Evolutionary conservation across 1,140 invertebrate genomes (phyloP), one percentile per base, ranked within the genome.

Genomic region (Bombus difficillimus): DNA sequence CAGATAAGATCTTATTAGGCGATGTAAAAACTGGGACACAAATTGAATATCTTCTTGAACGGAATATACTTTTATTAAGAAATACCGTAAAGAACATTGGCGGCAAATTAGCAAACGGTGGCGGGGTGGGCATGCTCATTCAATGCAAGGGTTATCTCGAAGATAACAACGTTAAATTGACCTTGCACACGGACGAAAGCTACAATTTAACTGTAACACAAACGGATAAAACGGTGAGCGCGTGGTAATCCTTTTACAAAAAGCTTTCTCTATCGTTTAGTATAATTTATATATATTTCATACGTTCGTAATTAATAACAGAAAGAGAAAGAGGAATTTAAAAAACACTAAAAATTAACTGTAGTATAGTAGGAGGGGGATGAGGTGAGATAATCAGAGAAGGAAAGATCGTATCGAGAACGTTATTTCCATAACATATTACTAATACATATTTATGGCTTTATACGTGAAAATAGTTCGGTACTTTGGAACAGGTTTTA

Each of bases 181-280:
- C 94, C 1, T 91, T 97, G 72, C 93, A 96, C 9, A 97, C 96
- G 0, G 96, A 97, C 79, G 97, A 98, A 94, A 96, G 96, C 88
- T 98, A 98, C 88, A 92, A 82, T 0, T 92, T 98, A 0, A 94
- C 94, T 8, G 57, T 90, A 8, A 37, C 91, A 10, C 93, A 94
- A 9, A 91, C 93, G 66, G 88, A 94, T 39, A 95, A 95, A 34
- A 93, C 92, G 82, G 93, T 97, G 81, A 92, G 86, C 9, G 83
- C 9, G 3, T 43, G 25, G 22, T 43, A 76, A n/a, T 53, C 2
- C 1, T 64, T n/a, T 25, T 1, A 34, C 5, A 34, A 6, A 43
- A 28, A 9, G 5, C 13, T 53, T 18, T 15, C 0, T 15, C 25
- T n/a, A 10, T 76, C 25, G 41, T 68, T 37, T 1, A 0, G 10